phyloP scores from a whole-genome alignment of 2,888 invertebrate genomes.

The Cephus rjabovi region DNA sequence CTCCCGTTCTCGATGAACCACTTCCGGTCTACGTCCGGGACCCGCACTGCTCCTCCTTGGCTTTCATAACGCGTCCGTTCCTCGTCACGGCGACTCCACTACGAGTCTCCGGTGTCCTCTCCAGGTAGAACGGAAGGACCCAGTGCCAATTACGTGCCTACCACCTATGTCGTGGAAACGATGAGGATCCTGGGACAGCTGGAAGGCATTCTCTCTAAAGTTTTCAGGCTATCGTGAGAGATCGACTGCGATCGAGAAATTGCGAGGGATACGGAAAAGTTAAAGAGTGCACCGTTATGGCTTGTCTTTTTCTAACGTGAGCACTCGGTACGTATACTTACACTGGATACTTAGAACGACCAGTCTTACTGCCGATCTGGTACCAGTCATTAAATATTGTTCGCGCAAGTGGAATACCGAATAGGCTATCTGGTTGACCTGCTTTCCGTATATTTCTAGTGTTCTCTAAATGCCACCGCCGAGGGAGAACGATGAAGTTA shows the following conservation, averaged over 20 bases:
- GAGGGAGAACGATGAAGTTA: neutral
- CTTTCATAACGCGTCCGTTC: slow-evolving; percentile 12
- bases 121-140: slow-evolving; percentile 6
- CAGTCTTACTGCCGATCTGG: neutral
- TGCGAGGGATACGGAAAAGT: neutral
- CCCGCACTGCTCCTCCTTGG: slow-evolving; percentile 1
- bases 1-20: slow-evolving; percentile 49
- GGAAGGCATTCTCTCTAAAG: neutral
- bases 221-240: neutral
- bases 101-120: neutral
- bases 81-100: slow-evolving; percentile 1
- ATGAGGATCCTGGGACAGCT: neutral
- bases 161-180: neutral
- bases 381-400: neutral
- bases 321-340: neutral
- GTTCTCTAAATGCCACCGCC: neutral
- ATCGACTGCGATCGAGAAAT: neutral
- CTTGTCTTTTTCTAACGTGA: neutral
- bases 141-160: neutral
- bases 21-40: slow-evolving; percentile 42
- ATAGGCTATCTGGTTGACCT: neutral
- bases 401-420: neutral
- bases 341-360: neutral
- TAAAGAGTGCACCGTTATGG: neutral
- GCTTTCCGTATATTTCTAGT: neutral